A percentile compares a stretch with the other conserved stretches of the same genome.
Evolutionary conservation across 2,888 invertebrate genomes (phyloP).

Genomic region (Andricus curvator): DNA sequence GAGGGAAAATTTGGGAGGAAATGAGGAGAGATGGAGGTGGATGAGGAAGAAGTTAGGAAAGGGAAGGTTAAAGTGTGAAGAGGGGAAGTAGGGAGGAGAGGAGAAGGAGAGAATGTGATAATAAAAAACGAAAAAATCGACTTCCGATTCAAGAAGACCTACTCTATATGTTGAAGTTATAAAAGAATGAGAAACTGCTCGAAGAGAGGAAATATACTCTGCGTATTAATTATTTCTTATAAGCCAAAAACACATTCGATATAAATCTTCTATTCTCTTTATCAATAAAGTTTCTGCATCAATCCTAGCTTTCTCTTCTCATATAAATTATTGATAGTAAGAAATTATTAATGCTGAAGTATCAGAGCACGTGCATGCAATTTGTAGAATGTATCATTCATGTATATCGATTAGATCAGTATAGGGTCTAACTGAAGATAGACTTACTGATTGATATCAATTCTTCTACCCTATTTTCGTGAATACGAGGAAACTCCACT

Average conservation of each 20-base stretch:
- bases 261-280: background rate
- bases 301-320: background rate
- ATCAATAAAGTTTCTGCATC: background rate
- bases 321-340: background rate
- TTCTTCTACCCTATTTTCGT: background rate
- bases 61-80: no score
- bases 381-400: background rate
- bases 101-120: no score
- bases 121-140: no score
- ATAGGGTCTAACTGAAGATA: background rate
- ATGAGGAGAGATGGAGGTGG: no score
- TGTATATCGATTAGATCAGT: conserved; percentile 1
- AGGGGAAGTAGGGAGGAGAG: no score
- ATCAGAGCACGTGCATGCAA: background rate
- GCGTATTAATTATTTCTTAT: background rate
- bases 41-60: no score
- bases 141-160: no score
- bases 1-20: no score
- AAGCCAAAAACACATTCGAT: background rate
- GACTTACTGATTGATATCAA: background rate
- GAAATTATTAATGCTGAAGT: background rate
- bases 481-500: background rate
- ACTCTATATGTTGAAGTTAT: no score
- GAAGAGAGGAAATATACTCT: background rate
- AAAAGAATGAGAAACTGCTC: background rate